These are phyloP conservation scores for Microplitis deprimator DNA, from an alignment of 2,888 invertebrate species.

Conservation along the genomic window DNA sequence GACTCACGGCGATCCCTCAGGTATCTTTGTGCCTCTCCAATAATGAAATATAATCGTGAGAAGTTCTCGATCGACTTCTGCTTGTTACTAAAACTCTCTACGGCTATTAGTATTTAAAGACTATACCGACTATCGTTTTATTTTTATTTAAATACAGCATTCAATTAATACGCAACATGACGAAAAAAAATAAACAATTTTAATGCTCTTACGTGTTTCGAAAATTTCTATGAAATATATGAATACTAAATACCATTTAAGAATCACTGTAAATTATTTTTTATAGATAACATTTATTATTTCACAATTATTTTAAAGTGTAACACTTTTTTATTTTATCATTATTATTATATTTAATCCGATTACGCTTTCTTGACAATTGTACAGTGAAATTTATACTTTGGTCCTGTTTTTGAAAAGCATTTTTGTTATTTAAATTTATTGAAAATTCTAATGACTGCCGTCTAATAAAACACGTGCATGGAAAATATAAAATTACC, in stretches of 20 bases:
- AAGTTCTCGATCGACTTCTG: constrained; percentile 16
- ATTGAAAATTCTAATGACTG: too few relatives aligned
- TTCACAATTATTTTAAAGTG: background rate
- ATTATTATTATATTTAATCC: background rate
- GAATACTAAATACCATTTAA: background rate
- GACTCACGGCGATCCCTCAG: constrained; percentile 14
- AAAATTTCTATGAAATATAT: background rate
- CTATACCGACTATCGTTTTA: background rate
- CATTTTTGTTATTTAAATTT: too few relatives aligned
- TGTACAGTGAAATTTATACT: too few relatives aligned
- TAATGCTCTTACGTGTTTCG: background rate
- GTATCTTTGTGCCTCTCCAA: background rate
- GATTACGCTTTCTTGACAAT: too few relatives aligned
- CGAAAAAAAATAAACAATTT: background rate
- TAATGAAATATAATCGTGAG: constrained; percentile 31
- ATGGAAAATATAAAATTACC: too few relatives aligned
- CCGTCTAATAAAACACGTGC: too few relatives aligned
- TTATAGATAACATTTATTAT: background rate
- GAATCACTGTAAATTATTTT: background rate
- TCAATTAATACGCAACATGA: background rate
- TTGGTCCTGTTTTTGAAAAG: too few relatives aligned
- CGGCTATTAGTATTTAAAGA: constrained; percentile 1
- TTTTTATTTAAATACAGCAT: background rate
- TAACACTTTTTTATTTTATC: background rate
- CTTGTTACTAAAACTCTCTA: background rate